Percentiles rank a stretch among this genome's conserved stretches.
These are phyloP conservation scores for Hycleus phaleratus DNA, from an alignment of 1,140 invertebrate genomes.

Conservation along the genomic window DNA sequence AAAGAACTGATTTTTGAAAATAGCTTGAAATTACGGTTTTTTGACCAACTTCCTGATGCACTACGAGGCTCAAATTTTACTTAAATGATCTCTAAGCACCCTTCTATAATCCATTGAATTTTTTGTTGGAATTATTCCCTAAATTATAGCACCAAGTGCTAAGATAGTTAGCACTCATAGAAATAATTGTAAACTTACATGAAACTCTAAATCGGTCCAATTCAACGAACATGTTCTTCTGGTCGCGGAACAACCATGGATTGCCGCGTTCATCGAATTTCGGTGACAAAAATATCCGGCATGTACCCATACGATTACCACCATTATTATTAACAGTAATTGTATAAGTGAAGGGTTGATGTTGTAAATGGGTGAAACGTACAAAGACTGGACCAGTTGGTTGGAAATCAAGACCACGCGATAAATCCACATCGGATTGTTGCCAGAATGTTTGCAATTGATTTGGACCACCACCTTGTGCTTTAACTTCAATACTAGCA, in stretches of 20 bases:
- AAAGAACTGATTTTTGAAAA: too few relatives aligned
- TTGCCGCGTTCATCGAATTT: constrained; percentile 59
- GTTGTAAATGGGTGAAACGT: constrained; percentile 57
- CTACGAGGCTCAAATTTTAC: too few relatives aligned
- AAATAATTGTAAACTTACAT: constrained; percentile 44
- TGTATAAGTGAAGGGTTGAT: constrained; percentile 52
- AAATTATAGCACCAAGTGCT: too few relatives aligned
- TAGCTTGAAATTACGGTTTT: too few relatives aligned
- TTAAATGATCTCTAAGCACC: too few relatives aligned
- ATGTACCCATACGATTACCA: constrained; percentile 50
- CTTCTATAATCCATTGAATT: too few relatives aligned
- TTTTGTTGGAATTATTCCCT: too few relatives aligned
- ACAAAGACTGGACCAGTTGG: constrained; percentile 42
- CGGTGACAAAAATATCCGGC: constrained; percentile 70
- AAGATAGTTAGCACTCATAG: neutral
- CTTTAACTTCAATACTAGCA: constrained; percentile 18
- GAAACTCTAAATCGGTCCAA: constrained; percentile 64
- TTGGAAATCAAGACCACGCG: constrained; percentile 45
- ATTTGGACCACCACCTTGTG: constrained; percentile 27
- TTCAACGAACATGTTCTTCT: constrained; percentile 65
- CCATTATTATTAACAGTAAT: constrained; percentile 42
- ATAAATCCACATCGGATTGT: constrained; percentile 44
- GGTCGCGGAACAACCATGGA: constrained; percentile 53
- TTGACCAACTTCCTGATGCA: too few relatives aligned
- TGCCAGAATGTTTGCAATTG: constrained; percentile 45